Conservation (phyloP, 2,797 vertebrate genomes). For the Hyperoplus lanceolatus region DNA sequence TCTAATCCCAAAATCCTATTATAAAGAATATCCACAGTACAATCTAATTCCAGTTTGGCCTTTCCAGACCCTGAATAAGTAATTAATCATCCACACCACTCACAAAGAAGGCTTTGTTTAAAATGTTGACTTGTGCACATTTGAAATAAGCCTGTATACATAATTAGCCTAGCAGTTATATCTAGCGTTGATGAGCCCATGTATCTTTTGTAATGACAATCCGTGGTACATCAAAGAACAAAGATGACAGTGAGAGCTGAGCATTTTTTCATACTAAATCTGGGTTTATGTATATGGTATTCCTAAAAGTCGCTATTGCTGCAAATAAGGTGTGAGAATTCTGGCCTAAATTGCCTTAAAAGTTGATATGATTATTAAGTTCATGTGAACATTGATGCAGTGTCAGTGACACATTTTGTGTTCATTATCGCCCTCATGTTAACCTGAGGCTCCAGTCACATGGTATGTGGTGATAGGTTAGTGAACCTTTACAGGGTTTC, state of each 20-base stretch:
- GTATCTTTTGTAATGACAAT: not conserved
- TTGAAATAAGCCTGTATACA: not conserved
- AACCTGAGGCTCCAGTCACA: no score
- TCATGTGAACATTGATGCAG: no score
- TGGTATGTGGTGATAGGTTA: no score
- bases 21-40: constrained; percentile 24
- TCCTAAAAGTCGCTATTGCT: no score
- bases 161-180: not conserved
- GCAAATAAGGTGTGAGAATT: no score
- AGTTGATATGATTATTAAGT: no score
- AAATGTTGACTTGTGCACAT: constrained; percentile 13
- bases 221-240: not conserved
- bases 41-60: constrained; percentile 7
- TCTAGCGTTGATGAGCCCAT: not conserved
- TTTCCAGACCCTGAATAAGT: constrained; percentile 17
- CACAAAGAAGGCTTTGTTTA: not conserved
- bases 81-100: constrained; percentile 19
- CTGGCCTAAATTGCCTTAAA: no score
- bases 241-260: not conserved
- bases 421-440: no score
- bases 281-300: no score
- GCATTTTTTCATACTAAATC: not conserved
- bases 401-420: no score
- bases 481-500: no score
- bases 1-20: constrained; percentile 46